These are phyloP conservation scores for Thera obeliscata DNA, from an alignment of 2,888 invertebrate species.

Conservation along the genomic window DNA sequence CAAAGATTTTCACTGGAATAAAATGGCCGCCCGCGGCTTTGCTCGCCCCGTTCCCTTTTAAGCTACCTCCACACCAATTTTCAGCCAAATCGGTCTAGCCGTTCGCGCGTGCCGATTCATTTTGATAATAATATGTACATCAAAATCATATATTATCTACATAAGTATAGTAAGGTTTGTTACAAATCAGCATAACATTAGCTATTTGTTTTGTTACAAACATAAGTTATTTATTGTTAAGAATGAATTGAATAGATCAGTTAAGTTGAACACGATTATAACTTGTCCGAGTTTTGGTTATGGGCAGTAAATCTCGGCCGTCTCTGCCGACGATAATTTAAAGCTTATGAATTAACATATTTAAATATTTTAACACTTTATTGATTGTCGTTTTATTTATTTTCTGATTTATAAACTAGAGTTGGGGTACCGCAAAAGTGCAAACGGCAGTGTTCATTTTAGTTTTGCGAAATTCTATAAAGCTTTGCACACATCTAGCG, in stretches of 20 bases:
- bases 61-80: no score
- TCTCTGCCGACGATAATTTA: conserved; percentile 50
- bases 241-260: conserved; percentile 41
- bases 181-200: conserved; percentile 26
- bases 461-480: no score
- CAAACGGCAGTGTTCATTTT: not conserved
- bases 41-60: no score
- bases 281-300: conserved; percentile 47
- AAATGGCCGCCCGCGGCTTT: no score
- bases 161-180: not conserved
- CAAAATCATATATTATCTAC: not conserved
- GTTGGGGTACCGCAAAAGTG: conserved; percentile 3
- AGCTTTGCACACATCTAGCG: no score
- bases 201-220: conserved; percentile 35
- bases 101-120: no score
- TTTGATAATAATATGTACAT: no score
- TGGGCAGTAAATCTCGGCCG: conserved; percentile 49
- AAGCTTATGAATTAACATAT: conserved; percentile 55
- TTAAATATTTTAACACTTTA: conserved; percentile 61
- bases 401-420: conserved; percentile 48
- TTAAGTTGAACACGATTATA: conserved; percentile 57
- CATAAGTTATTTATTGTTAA: conserved; percentile 32
- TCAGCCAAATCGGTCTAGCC: no score
- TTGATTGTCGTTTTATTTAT: conserved; percentile 58
- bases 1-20: no score